phyloP scores from a whole-genome alignment of 1,140 invertebrate genomes.

The Oppia nitens region DNA sequence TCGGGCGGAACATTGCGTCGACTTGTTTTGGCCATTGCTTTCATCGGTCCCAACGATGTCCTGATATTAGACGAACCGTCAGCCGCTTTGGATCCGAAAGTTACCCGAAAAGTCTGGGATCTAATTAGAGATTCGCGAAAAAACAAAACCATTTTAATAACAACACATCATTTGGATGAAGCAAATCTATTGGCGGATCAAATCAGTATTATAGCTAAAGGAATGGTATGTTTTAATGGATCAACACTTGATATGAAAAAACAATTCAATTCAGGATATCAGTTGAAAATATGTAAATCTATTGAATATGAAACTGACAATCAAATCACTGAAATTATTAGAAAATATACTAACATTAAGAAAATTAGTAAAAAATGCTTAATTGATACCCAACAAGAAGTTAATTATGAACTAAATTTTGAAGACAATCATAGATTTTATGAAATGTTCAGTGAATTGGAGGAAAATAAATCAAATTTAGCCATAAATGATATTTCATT shows the following conservation, averaged over 20 bases:
- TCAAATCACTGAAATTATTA: background rate
- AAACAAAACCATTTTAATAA: constrained; percentile 38
- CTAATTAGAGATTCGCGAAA: constrained; percentile 38
- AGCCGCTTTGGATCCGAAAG: constrained; percentile 33
- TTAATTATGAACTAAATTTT: background rate
- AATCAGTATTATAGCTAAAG: constrained; percentile 24
- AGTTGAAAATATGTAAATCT: background rate
- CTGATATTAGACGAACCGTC: constrained; percentile 32
- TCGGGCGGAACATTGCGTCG: constrained; percentile 25
- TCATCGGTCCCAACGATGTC: constrained; percentile 31
- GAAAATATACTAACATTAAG: background rate
- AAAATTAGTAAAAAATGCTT: background rate
- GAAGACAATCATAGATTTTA: background rate
- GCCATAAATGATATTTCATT: background rate
- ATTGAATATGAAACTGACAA: background rate
- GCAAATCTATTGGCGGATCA: constrained; percentile 25
- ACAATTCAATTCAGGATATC: constrained; percentile 15
- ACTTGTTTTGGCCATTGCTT: constrained; percentile 34
- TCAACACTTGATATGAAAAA: constrained; percentile 13
- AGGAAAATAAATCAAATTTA: background rate
- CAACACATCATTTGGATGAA: constrained; percentile 26
- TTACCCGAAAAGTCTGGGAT: constrained; percentile 32
- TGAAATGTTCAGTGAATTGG: background rate
- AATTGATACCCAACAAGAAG: background rate
- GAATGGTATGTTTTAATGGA: constrained; percentile 1